phyloP scores from a whole-genome alignment of 2,113 vertebrate genomes.

The Rhegmatorhina hoffmannsi region DNA sequence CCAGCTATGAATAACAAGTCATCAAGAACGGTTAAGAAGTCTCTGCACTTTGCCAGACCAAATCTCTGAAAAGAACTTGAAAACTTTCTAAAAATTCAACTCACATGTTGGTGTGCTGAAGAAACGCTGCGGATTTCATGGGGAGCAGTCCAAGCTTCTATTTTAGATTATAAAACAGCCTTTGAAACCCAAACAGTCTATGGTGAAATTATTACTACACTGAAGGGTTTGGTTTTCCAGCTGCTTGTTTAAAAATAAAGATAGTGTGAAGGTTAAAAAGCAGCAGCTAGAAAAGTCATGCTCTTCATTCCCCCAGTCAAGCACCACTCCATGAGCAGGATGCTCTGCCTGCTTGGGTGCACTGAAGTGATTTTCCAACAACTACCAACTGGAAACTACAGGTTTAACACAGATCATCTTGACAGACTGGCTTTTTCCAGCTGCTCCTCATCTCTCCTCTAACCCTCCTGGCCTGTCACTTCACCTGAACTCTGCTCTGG shows the following conservation, averaged over 20 bases:
- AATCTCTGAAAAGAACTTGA: neutral
- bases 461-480: neutral
- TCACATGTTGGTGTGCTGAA: accelerated
- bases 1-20: neutral
- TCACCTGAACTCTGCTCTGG: neutral
- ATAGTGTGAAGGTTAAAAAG: neutral
- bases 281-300: neutral
- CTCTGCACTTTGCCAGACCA: neutral
- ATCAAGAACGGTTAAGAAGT: neutral
- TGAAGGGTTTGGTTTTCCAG: neutral
- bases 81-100: neutral
- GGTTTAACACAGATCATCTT: neutral
- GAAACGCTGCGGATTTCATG: neutral
- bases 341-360: neutral
- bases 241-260: neutral
- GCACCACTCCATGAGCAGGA: neutral
- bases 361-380: neutral
- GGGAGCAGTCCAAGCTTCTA: neutral
- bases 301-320: neutral
- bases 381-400: neutral
- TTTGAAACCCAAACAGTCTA: neutral
- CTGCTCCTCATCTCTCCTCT: neutral
- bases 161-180: neutral
- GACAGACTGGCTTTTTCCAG: slow-evolving; percentile 3
- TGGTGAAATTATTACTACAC: neutral